Evolutionary conservation across 2,888 invertebrate species (phyloP), one percentile per base, ranked within the genome.

Genomic region (Linnaemya vulpina): DNA sequence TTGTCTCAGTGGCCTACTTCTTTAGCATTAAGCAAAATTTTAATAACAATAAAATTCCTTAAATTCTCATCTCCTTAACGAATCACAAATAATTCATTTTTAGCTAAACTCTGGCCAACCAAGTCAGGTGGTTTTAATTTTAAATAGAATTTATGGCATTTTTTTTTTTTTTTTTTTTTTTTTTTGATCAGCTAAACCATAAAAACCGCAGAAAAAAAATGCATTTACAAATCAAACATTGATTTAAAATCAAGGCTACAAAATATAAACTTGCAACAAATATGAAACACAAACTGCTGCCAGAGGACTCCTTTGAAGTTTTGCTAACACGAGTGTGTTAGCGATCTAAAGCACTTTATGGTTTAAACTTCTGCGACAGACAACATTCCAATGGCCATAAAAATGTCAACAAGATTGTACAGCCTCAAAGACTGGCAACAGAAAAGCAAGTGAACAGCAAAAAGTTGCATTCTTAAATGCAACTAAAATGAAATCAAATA

Each of bases 301-400:
- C 3, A 70, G 81, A 78, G 51, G 78, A 85, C 81, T 85, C 82
- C 74, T 82, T 85, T 85, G 63, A 85, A 74, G 84, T 77, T 74
- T 65, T 20, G 17, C 46, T 51, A 53, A 51, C 10, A 62, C 11
- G 53, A 30, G 38, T 49, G 67, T 46, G 25, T 30, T 62, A 17
- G 30, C 20, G n/a, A 76, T 73, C 67, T 62, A 75, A 74, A 58
- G 40, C 84, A 76, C 76, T 84, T 79, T 77, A 77, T 77, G 73
- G 76, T 58, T 71, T 71, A 68, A 53, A 76, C 76, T 84, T 81
- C 71, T 85, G 81, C 83, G 83, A 74, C 83, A 46, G 78, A 84
- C 85, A 82, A 70, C 85, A 86, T 84, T 82, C 85, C 87, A 86
- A 89, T 89, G 89, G 87, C 91, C 90, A 91, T 91, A 91, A 91